phyloP scores from a whole-genome alignment of 2,797 vertebrate species.

The Hippopotamyrus pictus region DNA sequence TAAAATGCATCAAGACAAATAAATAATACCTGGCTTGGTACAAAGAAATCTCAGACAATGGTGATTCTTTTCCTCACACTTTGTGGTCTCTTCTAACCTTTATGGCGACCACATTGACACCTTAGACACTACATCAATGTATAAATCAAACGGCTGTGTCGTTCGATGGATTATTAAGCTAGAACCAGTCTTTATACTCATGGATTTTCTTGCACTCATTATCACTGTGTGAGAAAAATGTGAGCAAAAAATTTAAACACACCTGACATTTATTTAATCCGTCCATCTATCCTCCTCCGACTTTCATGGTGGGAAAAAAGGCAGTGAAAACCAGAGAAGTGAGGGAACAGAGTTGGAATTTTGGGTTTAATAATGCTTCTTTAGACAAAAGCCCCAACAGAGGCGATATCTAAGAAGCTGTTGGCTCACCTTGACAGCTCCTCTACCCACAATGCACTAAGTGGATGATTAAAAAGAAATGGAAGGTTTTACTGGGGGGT shows the following conservation, averaged over 20 bases:
- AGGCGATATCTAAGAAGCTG: conserved; percentile 52
- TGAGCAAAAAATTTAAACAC: neutral
- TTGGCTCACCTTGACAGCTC: conserved; percentile 86
- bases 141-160: neutral
- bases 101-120: neutral
- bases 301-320: neutral
- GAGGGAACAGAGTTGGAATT: conserved; percentile 25
- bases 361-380: conserved; percentile 33
- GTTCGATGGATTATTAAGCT: neutral
- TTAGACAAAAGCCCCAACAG: conserved; percentile 50
- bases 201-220: neutral
- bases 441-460: conserved; percentile 92
- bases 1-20: neutral
- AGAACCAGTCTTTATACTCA: neutral
- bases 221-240: neutral
- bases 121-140: neutral
- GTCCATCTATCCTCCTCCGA: neutral
- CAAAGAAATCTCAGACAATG: neutral
- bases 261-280: conserved; percentile 1
- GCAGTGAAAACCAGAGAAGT: neutral
- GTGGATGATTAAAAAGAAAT: conserved; percentile 99
- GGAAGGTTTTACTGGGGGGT: conserved; percentile 92
- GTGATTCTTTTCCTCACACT: neutral
- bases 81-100: neutral
- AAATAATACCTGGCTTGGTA: neutral